These are phyloP conservation scores for Tapera naevia DNA, from an alignment of 2,797 vertebrate species.

Conservation along the genomic window DNA sequence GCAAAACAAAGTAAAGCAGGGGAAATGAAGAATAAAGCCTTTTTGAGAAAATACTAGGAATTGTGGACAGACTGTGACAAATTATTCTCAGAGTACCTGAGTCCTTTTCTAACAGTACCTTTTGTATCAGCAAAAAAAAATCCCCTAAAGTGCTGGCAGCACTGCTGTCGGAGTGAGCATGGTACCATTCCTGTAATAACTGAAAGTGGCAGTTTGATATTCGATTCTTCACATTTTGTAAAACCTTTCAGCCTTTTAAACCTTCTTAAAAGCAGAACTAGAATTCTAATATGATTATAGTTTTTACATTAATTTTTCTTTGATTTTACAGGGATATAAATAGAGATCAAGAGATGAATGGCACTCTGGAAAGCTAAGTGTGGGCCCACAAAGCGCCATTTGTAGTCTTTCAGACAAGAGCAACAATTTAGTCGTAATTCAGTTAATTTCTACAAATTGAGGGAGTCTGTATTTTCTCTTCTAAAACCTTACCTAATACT, in stretches of 20 bases:
- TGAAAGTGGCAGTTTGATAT: background rate
- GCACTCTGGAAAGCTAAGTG: no score
- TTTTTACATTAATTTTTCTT: background rate
- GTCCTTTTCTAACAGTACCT: background rate
- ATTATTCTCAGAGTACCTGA: background rate
- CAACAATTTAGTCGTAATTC: background rate
- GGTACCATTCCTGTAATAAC: background rate
- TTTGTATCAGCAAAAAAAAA: no score
- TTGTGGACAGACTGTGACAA: background rate
- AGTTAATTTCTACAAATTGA: background rate
- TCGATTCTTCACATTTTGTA: background rate
- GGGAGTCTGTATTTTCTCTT: background rate
- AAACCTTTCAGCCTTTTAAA: background rate
- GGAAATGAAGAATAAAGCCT: background rate
- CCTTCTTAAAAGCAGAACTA: background rate
- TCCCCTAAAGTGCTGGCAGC: no score
- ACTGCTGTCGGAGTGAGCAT: background rate
- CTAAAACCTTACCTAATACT: background rate
- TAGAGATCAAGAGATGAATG: no score
- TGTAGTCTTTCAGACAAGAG: background rate
- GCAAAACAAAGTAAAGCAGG: background rate
- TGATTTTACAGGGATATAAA: background rate
- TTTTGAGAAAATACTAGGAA: background rate
- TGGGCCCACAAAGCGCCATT: background rate
- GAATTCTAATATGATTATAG: background rate